These are phyloP conservation scores for Eupithecia tripunctaria DNA, from an alignment of 2,888 invertebrate species.

Conservation along the genomic window DNA sequence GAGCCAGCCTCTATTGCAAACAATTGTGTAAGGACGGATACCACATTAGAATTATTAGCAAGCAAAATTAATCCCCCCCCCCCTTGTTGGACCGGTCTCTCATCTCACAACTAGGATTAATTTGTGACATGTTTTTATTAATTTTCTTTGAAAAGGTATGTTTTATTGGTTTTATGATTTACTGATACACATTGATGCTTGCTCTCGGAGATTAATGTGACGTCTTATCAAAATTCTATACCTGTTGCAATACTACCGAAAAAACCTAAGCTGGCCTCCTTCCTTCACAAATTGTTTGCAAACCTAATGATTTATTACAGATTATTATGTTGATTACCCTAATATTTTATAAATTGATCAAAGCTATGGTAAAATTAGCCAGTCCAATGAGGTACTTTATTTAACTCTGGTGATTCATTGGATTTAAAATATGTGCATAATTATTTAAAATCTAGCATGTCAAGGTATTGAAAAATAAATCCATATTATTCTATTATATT, in stretches of 20 bases:
- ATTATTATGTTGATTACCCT: conserved; percentile 46
- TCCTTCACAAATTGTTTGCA: conserved; percentile 94
- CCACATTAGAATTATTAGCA: conserved; percentile 74
- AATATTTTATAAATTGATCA: conserved; percentile 14
- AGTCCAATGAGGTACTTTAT: conserved; percentile 5
- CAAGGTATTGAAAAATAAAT: background rate
- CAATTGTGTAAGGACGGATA: conserved; percentile 85
- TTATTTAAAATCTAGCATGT: background rate
- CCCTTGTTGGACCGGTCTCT: conserved; percentile 63
- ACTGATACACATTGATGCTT: conserved; percentile 73
- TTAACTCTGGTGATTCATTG: conserved; percentile 9
- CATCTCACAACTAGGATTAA: conserved; percentile 71
- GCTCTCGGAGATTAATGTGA: conserved; percentile 67
- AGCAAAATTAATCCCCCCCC: conserved; percentile 66
- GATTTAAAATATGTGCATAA: conserved; percentile 5
- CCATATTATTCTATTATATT: background rate
- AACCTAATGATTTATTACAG: conserved; percentile 76
- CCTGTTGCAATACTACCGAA: conserved; percentile 57
- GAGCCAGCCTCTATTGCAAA: conserved; percentile 75
- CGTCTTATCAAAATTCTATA: conserved; percentile 61
- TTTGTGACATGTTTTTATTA: conserved; percentile 84
- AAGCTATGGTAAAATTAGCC: background rate
- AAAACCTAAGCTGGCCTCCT: conserved; percentile 88
- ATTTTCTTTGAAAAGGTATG: conserved; percentile 82
- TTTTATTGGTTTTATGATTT: conserved; percentile 79